Evolutionary conservation across 2,113 vertebrate species (phyloP).

Genomic region (Cebidichthys violaceus): DNA sequence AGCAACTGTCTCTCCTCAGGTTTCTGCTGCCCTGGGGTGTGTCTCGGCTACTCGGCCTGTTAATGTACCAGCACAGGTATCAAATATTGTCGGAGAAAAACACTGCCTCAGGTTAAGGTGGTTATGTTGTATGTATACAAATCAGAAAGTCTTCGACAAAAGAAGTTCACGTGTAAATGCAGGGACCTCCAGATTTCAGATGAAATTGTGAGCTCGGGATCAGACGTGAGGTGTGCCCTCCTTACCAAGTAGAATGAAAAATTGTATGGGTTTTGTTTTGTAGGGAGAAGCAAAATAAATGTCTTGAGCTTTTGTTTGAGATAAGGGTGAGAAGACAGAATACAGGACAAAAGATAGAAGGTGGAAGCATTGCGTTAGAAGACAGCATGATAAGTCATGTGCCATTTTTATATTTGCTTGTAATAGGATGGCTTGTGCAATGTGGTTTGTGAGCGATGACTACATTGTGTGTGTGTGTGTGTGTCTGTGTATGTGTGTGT

Average conservation of each 20-base stretch:
- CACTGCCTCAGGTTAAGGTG: conserved; percentile 32
- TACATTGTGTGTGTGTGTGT: not conserved
- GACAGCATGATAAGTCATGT: conserved; percentile 11
- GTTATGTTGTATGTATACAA: conserved; percentile 38
- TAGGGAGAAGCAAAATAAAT: conserved; percentile 12
- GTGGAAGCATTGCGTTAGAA: not conserved
- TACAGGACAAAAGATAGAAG: conserved; percentile 4
- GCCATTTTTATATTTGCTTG: conserved; percentile 14
- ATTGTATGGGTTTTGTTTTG: conserved; percentile 25
- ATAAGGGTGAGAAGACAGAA: conserved; percentile 7
- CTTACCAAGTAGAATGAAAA: conserved; percentile 28
- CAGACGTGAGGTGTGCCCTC: conserved; percentile 29
- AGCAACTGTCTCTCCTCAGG: conserved; percentile 40
- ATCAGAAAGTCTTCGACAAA: conserved; percentile 38
- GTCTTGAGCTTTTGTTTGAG: conserved; percentile 2
- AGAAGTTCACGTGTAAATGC: conserved; percentile 26
- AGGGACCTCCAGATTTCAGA: conserved; percentile 43
- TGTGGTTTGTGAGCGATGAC: not conserved
- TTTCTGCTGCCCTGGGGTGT: conserved; percentile 51
- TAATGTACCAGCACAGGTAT: conserved; percentile 22
- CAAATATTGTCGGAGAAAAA: conserved; percentile 31
- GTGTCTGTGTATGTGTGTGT: no score
- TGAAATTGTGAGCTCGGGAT: conserved; percentile 47
- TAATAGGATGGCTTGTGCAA: not conserved
- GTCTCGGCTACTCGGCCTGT: conserved; percentile 13